Evolutionary conservation across 2,113 vertebrate genomes (phyloP), one percentile per base, ranked within the genome.

Genomic region (Anguilla rostrata): DNA sequence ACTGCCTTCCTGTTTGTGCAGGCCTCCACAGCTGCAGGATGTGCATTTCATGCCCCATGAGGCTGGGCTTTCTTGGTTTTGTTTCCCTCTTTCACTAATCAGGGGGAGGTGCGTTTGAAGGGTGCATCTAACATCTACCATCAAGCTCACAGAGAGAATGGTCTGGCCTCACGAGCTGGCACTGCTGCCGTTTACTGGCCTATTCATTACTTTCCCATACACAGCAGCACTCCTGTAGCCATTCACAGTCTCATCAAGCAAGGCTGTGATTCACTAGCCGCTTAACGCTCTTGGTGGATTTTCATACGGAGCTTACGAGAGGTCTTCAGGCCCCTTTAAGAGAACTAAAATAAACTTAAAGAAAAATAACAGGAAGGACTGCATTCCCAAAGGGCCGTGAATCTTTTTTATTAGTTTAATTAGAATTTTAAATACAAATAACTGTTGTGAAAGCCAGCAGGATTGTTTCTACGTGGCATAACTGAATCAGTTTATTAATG

Each of bases 81-180:
- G 80, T 80, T 53, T 82, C 46, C 34, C 82, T 60, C 82, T 83
- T 39, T 56, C 82, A 57, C 82, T n/a, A 34, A 60, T 26, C 22
- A 26, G 60, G 60, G 22, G 22, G 22, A 66, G 60, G 20, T 66
- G 20, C 22, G 26, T 20, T 66, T 66, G 60, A 66, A 66, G 20
- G 60, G 60, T 22, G 49, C 49, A 12, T 9, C 7, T 53, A 26
- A 22, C 56, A 66, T 66, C 18, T 66, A 66, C 3, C 18, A 66
- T 20, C 60, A 66, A 6, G 60, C 49, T 53, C 43, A 16, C 3
- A 66, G 60, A 66, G 20, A 26, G 60, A 26, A 9, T 6, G 60
- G 60, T 66, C 22, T 66, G 60, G 60, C 8, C 22, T 20, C 60
- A 66, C 20, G 20, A 11, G 22, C 60, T 26, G 60, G 60, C 18